Conservation (phyloP, 2,113 vertebrate genomes). For the Sialia sialis region DNA sequence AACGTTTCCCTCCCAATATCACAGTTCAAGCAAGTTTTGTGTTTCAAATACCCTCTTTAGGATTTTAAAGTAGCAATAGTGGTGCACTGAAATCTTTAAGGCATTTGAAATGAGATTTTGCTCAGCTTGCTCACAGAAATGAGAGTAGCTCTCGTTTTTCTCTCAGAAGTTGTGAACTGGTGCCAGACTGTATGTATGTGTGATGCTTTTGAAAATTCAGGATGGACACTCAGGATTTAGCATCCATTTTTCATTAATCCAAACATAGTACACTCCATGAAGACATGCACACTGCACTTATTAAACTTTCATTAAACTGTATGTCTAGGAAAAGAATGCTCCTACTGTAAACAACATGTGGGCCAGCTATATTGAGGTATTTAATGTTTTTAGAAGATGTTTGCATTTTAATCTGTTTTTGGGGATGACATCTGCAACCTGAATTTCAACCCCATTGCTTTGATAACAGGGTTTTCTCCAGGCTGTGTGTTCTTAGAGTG, state of each 20-base stretch:
- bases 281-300: background rate
- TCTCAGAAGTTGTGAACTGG: background rate
- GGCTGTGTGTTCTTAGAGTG: background rate
- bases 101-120: background rate
- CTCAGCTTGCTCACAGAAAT: background rate
- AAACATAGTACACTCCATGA: background rate
- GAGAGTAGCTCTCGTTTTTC: background rate
- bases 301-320: background rate
- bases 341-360: background rate
- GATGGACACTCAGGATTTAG: background rate
- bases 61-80: background rate
- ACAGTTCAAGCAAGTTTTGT: background rate
- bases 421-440: background rate
- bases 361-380: background rate
- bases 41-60: background rate
- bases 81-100: background rate
- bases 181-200: background rate
- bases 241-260: constrained; percentile 41
- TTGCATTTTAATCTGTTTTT: background rate
- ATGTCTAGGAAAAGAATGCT: background rate
- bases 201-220: background rate
- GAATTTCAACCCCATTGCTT: background rate
- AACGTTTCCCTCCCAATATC: background rate
- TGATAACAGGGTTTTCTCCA: background rate
- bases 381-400: background rate